Base-by-base conservation (phyloP, 2,888 invertebrate genomes). In the Eristalis intricaria region DNA sequence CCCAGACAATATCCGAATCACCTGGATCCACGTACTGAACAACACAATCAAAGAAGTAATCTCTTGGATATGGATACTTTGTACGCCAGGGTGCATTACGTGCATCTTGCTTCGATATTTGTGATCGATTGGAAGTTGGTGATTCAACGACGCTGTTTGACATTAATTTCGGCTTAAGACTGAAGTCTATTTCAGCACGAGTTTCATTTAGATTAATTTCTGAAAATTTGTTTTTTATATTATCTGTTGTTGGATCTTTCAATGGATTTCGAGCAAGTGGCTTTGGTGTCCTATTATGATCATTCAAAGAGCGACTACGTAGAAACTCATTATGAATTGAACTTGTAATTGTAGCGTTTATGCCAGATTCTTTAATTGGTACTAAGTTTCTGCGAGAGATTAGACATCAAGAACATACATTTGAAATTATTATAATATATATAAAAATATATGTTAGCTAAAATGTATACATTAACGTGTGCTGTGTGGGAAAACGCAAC, bases 1-100 rank as follows among this genome's bases (percentile, higher is more conserved):
- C 89, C 90, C 90, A 90, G 0, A 89, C 70, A 26, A 89, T 73
- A 0, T 65, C 80, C 4, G 70, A 26, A 5, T 11, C 13, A 8
- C 73, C 86, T 19, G 84, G 84, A 23, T 90, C 89, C 19, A 89
- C 43, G 71, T 89, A 90, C 50, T 90, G 90, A 0, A 90, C 79
- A 10, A 90, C 77, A 2, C 88, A 90, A 1, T 90, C 88, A 40
- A 90, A 90, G 73, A 89, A 89, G 19, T 13, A 63, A 3, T 79
- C 84, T 22, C 84, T 70, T 1, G 89, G 82, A 29, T 88, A 89
- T 0, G 82, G 73, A 40, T 88, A 90, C 13, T 85, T 66, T 15
- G 60, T 76, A 32, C 75, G 89, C 90, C 90, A 90, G 2, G 88
- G 23, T 19, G 60, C 64, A 61, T 23, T 61, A 11, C 38, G 68